Evolutionary conservation across 2,888 invertebrate genomes (phyloP).

Genomic region (Drosophila pseudotakahashii): DNA sequence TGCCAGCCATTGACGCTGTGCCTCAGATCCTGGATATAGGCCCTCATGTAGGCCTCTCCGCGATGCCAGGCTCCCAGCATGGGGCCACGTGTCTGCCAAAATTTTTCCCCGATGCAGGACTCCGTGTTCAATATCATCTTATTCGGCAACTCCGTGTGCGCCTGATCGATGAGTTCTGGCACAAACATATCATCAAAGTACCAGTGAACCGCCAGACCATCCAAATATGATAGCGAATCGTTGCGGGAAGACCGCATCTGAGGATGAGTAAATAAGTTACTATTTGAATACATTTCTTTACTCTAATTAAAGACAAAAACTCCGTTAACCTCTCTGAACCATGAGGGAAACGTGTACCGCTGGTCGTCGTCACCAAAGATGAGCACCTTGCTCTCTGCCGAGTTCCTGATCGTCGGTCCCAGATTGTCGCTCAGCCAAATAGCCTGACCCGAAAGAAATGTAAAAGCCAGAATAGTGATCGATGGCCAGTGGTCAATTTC

Average conservation of each 20-base stretch:
- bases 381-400: slow-evolving; percentile 86
- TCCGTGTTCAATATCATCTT: slow-evolving; percentile 93
- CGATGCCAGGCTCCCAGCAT: slow-evolving; percentile 91
- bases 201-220: slow-evolving; percentile 94
- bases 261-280: too few relatives aligned
- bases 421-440: slow-evolving; percentile 90
- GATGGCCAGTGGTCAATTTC: too few relatives aligned
- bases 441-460: slow-evolving; percentile 83
- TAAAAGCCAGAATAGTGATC: neutral
- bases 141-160: slow-evolving; percentile 88
- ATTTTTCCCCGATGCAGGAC: slow-evolving; percentile 88
- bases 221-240: slow-evolving; percentile 87
- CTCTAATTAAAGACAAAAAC: too few relatives aligned
- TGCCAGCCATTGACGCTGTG: slow-evolving; percentile 93
- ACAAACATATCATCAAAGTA: slow-evolving; percentile 89
- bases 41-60: slow-evolving; percentile 88
- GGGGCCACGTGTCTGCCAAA: slow-evolving; percentile 86
- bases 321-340: slow-evolving; percentile 85
- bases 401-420: slow-evolving; percentile 89
- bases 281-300: too few relatives aligned
- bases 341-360: slow-evolving; percentile 87
- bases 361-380: slow-evolving; percentile 93
- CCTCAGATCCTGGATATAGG: slow-evolving; percentile 90
- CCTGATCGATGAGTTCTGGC: slow-evolving; percentile 86
- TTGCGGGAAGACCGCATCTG: slow-evolving; percentile 86